A percentile compares a stretch with the other conserved stretches of the same genome.
These are phyloP conservation scores for Emydura subglobosa DNA, from an alignment of 2,113 vertebrate species.

Conservation along the genomic window DNA sequence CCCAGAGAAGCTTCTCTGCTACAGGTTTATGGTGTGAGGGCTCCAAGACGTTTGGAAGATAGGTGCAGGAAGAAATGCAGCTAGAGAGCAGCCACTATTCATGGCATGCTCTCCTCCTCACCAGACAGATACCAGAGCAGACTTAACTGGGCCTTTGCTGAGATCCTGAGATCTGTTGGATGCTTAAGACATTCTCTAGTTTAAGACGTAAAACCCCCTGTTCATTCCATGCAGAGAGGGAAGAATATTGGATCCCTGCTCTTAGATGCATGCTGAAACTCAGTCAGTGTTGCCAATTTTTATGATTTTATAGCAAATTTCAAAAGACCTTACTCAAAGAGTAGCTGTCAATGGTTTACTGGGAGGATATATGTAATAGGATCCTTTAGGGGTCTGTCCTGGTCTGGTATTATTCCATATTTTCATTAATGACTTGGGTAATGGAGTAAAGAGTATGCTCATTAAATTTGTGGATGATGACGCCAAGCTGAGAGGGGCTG, in stretches of 20 bases:
- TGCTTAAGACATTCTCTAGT: not conserved
- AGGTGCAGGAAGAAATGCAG: not conserved
- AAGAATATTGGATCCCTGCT: not conserved
- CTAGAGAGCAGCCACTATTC: not conserved
- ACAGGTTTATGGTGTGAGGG: not conserved
- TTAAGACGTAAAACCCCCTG: accelerated
- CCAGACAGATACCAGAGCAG: accelerated
- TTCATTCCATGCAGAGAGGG: not conserved
- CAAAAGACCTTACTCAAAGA: not conserved
- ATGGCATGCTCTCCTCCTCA: too few relatives aligned
- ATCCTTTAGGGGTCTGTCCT: not conserved
- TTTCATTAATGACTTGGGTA: not conserved
- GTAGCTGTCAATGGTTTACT: not conserved
- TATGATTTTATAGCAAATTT: not conserved
- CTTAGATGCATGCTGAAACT: not conserved
- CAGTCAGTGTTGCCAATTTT: not conserved
- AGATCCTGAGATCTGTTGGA: not conserved
- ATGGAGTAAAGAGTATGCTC: not conserved
- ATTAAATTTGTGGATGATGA: not conserved
- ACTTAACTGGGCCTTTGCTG: not conserved
- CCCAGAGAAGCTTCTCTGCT: not conserved
- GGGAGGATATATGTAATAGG: not conserved
- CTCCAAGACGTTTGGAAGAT: not conserved
- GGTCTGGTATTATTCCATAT: not conserved
- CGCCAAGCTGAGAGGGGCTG: not conserved